Conservation (phyloP, 2,113 vertebrate species). For the Corythaeola cristata region DNA sequence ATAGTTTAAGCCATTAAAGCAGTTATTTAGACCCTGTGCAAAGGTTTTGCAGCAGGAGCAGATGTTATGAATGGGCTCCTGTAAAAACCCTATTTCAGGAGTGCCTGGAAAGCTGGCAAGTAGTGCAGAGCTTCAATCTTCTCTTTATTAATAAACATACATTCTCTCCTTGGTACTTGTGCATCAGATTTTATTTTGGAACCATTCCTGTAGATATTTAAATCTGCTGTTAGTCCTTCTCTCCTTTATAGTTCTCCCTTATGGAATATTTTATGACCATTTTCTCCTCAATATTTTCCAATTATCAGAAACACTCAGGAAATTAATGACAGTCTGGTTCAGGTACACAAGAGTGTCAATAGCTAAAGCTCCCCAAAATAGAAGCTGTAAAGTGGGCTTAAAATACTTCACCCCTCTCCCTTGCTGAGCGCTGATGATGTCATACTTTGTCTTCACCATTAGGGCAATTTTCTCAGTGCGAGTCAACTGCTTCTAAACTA, state of each 20-base stretch:
- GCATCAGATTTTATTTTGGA: not conserved
- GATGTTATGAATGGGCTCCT: too few relatives aligned
- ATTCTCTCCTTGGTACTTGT: not conserved
- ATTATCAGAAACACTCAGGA: not conserved
- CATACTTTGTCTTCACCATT: not conserved
- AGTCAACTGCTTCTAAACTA: not conserved
- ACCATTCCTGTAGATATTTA: not conserved
- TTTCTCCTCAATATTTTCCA: not conserved
- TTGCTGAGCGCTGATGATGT: not conserved
- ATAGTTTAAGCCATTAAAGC: not conserved
- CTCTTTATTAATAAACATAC: not conserved
- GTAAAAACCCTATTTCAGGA: not conserved
- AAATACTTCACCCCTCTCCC: not conserved
- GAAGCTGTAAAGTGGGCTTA: not conserved
- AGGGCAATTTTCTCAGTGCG: not conserved
- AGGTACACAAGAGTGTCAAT: not conserved
- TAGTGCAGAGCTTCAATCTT: not conserved
- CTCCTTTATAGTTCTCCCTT: not conserved
- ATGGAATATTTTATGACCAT: not conserved
- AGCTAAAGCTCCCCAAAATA: not conserved
- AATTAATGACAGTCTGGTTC: not conserved
- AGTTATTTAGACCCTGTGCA: not conserved
- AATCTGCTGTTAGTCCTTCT: not conserved
- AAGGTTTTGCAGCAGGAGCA: not conserved
- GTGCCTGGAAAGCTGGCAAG: not conserved